Percentiles rank a stretch among this genome's conserved stretches.
These are phyloP conservation scores for Pangasius macronema DNA, from an alignment of 2,797 vertebrate genomes.

Conservation along the genomic window DNA sequence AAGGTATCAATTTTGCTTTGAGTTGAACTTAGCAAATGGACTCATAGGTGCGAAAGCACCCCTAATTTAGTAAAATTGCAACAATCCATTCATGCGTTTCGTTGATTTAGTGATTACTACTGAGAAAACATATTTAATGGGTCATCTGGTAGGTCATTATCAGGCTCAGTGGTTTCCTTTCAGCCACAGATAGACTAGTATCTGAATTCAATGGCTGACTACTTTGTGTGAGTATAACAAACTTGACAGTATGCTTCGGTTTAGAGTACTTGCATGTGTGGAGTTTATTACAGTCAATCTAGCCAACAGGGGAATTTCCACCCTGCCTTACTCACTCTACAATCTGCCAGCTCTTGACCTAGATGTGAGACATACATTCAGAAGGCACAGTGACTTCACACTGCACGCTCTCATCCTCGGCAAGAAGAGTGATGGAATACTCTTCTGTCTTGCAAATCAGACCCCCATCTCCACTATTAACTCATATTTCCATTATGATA, in stretches of 20 bases:
- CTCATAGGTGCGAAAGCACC: neutral
- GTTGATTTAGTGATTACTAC: neutral
- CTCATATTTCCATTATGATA: neutral
- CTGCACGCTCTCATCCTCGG: slow-evolving; percentile 23
- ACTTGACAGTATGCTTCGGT: slow-evolving; percentile 11
- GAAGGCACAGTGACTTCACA: slow-evolving; percentile 47
- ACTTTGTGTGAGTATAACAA: neutral
- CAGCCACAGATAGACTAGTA: slow-evolving; percentile 1
- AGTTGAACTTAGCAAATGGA: neutral
- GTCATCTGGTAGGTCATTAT: slow-evolving; percentile 1
- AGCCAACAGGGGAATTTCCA: slow-evolving; percentile 62
- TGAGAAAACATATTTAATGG: neutral
- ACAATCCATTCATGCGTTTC: neutral
- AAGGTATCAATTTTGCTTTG: neutral
- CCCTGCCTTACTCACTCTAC: slow-evolving; percentile 65
- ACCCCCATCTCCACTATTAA: neutral
- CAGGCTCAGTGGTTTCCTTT: neutral
- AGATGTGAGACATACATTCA: slow-evolving; percentile 59
- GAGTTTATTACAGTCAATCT: slow-evolving; percentile 49
- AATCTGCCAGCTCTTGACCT: slow-evolving; percentile 67
- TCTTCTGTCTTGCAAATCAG: slow-evolving; percentile 39
- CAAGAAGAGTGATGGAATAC: slow-evolving; percentile 43
- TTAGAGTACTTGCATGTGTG: slow-evolving; percentile 21
- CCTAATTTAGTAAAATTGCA: neutral
- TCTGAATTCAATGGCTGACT: neutral